A percentile compares a stretch with the other conserved stretches of the same genome.
phyloP scores from a whole-genome alignment of 2,113 vertebrate genomes.

The Hoplias malabaricus region DNA sequence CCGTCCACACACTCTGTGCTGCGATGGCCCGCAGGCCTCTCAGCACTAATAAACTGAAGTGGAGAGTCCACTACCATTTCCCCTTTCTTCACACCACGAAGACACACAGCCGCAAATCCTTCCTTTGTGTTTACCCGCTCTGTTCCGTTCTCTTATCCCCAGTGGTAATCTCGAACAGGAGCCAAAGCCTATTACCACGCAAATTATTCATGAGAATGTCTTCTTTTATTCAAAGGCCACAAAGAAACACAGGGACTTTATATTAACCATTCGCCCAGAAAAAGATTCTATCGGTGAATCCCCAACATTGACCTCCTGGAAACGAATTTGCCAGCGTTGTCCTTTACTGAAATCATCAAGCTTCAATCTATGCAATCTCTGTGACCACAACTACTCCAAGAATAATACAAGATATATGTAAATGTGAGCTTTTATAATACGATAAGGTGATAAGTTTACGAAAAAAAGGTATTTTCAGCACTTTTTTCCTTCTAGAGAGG shows the following conservation, averaged over 20 bases:
- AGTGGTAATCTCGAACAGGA: background rate
- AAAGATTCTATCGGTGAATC: constrained; percentile 8
- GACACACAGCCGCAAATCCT: background rate
- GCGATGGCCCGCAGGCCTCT: background rate
- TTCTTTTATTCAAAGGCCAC: constrained; percentile 16
- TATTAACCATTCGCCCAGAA: background rate
- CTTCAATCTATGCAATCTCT: background rate
- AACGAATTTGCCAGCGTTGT: background rate
- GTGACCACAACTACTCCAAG: background rate
- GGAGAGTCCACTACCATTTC: background rate
- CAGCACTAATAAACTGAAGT: background rate
- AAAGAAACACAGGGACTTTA: constrained; percentile 1
- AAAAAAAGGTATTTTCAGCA: background rate
- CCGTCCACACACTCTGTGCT: background rate
- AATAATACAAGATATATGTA: background rate
- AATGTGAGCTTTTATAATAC: background rate
- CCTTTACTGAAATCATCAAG: background rate
- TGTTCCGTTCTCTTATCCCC: background rate
- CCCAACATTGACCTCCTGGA: background rate
- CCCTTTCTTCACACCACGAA: background rate
- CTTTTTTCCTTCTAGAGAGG: too few relatives aligned
- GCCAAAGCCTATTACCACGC: constrained; percentile 16
- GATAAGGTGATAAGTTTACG: background rate
- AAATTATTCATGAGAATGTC: constrained; percentile 21
- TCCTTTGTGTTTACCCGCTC: constrained; percentile 9